A percentile compares a stretch with the other conserved stretches of the same genome.
Conservation (phyloP, 37 sponge, comb jelly and placozoan genomes). For the Lycopodina hypogea region DNA sequence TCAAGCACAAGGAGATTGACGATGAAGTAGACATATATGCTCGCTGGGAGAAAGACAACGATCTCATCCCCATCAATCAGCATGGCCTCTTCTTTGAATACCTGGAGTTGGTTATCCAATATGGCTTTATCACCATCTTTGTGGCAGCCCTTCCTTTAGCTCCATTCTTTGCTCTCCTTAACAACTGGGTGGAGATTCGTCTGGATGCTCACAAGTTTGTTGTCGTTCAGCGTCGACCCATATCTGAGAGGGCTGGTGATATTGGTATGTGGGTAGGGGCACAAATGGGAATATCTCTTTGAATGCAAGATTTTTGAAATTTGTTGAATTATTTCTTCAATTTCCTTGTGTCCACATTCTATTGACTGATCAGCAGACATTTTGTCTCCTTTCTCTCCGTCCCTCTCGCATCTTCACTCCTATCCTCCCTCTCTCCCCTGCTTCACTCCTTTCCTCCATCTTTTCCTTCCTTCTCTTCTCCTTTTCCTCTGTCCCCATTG, state of each 20-base stretch:
- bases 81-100: conserved; percentile 93
- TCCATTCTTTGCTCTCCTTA: conserved; percentile 93
- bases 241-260: conserved; percentile 87
- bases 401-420: no score
- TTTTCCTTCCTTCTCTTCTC: no score
- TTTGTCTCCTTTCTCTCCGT: no score
- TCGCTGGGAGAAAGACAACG: conserved; percentile 93
- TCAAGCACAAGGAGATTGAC: conserved; percentile 54
- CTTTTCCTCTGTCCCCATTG: not conserved
- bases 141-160: conserved; percentile 97
- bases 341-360: no score
- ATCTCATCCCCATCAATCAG: conserved; percentile 61
- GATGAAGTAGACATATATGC: conserved; percentile 69
- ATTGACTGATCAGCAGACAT: no score
- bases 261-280: conserved; percentile 48
- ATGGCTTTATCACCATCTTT: conserved; percentile 95
- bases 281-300: no score
- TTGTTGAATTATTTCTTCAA: no score
- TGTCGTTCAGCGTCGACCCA: conserved; percentile 65
- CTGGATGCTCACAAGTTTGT: conserved; percentile 93
- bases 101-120: conserved; percentile 97
- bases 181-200: conserved; percentile 94
- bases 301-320: no score
- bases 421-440: no score
- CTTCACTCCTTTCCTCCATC: no score